Base-by-base conservation (phyloP, 64 coral and sea anemone species). In the Hydrozoanthus tunicans region DNA sequence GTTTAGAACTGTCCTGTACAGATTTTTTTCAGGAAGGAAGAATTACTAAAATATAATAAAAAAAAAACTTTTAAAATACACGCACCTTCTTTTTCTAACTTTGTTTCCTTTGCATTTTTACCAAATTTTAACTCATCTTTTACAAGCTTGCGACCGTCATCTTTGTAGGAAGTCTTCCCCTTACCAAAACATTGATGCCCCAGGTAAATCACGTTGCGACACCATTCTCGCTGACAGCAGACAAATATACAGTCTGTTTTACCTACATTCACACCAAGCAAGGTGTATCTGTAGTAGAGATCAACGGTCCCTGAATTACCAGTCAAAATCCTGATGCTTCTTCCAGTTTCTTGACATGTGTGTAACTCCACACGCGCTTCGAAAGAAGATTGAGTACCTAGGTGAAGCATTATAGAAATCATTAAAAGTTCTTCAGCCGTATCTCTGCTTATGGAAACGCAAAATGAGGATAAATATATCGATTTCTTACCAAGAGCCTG, bases 221-320 rank as follows among this genome's bases (percentile, higher is more conserved):
- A 88, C 84, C 84, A 88, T 75, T 88, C 25, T 14, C 60, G 54
- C 13, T 88, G 84, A 26, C 84, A 88, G 70, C 84, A 88, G 54
- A 74, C 17, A 27, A 12, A 88, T 14, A 75, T 14, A 56, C 84
- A 88, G 67, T 88, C 51, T 73, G 69, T 26, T 58, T 56, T 60
- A 75, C 59, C 54, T 9, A 20, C 32, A 59, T 67, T 88, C 4
- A 60, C 14, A 17, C 20, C 54, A 73, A 88, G 67, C 26, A 59
- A 11, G 59, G 84, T 61, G 56, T 88, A 88, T 3, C 69, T 67
- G 27, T 32, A 58, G 13, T 6, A 73, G 32, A 73, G 3, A 51
- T 88, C 69, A 73, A 17, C 56, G 6, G n/a, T 17, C 60, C 84
- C 59, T 88, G 56, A 15, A 26, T 25, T 27, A 32, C 4, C 32